These are phyloP conservation scores for Macrocentrus cingulum DNA, from an alignment of 1,140 invertebrate species.

Conservation along the genomic window DNA sequence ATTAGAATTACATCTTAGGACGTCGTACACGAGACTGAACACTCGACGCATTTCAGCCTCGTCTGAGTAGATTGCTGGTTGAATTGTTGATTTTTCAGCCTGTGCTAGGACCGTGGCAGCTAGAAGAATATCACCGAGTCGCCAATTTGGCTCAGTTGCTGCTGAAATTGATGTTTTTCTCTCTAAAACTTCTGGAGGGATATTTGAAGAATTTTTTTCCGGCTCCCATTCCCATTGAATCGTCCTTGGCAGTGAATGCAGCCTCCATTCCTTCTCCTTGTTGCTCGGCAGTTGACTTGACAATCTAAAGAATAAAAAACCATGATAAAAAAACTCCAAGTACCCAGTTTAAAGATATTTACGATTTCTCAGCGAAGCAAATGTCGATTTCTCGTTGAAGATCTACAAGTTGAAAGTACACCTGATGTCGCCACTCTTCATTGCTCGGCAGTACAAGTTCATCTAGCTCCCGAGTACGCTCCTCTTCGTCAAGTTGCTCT, in stretches of 20 bases:
- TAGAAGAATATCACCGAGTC: constrained; percentile 40
- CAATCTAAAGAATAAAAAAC: constrained; percentile 1
- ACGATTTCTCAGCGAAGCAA: constrained; percentile 30
- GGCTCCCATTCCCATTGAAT: constrained; percentile 14
- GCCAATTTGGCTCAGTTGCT: constrained; percentile 43
- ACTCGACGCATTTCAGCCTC: constrained; percentile 78
- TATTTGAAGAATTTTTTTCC: not conserved
- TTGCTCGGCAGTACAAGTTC: constrained; percentile 69
- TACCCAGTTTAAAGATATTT: too few species aligned
- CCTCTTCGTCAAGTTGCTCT: constrained; percentile 27
- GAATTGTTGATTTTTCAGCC: constrained; percentile 3
- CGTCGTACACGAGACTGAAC: constrained; percentile 76
- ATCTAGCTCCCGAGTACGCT: constrained; percentile 36
- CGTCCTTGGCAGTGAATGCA: constrained; percentile 27
- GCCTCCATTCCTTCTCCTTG: not conserved
- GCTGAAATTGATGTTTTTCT: not conserved
- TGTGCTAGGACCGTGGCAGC: constrained; percentile 40
- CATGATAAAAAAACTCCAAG: too few species aligned
- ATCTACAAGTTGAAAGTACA: constrained; percentile 73
- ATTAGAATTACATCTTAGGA: constrained; percentile 69
- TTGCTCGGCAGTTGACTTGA: constrained; percentile 9
- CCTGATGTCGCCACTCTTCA: constrained; percentile 69
- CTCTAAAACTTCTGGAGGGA: too few species aligned
- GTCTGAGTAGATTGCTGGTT: constrained; percentile 52
- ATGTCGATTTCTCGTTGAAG: constrained; percentile 62